Percentiles rank a stretch among this genome's conserved stretches.
These are phyloP conservation scores for Zeugodacus cucurbitae DNA, from an alignment of 1,140 invertebrate genomes.

Conservation along the genomic window DNA sequence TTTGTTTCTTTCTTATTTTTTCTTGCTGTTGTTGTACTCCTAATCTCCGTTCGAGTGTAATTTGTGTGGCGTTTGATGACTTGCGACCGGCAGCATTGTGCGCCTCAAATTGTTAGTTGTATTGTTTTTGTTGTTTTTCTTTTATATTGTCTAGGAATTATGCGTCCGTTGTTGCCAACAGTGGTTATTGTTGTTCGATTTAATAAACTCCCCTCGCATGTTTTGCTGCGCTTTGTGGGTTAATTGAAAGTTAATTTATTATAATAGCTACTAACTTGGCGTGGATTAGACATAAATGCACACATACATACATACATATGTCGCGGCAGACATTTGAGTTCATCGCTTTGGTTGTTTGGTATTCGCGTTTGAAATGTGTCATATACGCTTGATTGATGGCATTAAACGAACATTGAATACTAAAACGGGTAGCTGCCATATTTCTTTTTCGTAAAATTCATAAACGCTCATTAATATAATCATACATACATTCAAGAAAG, in stretches of 20 bases:
- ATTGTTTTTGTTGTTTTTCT: not conserved
- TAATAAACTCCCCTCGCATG: not conserved
- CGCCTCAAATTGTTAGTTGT: not conserved
- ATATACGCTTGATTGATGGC: slow-evolving; percentile 26
- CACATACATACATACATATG: not conserved
- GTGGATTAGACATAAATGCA: not conserved
- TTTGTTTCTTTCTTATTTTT: not conserved
- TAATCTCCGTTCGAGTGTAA: not conserved
- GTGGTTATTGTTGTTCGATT: not conserved
- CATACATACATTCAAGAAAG: not conserved
- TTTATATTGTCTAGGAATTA: not conserved
- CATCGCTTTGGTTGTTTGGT: not conserved
- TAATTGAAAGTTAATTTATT: slow-evolving; percentile 36
- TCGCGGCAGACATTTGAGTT: not conserved
- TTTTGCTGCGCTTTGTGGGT: slow-evolving; percentile 2
- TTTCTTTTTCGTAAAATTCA: not conserved
- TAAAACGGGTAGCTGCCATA: not conserved
- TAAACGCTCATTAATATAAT: not conserved
- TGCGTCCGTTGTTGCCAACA: not conserved
- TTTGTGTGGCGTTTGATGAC: slow-evolving; percentile 13
- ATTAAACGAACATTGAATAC: not conserved
- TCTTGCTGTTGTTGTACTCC: not conserved
- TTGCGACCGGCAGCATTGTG: not conserved
- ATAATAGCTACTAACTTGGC: not conserved
- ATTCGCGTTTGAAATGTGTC: slow-evolving; percentile 18